Evolutionary conservation across 2,113 vertebrate genomes (phyloP).

Genomic region (Ammodytes marinus): DNA sequence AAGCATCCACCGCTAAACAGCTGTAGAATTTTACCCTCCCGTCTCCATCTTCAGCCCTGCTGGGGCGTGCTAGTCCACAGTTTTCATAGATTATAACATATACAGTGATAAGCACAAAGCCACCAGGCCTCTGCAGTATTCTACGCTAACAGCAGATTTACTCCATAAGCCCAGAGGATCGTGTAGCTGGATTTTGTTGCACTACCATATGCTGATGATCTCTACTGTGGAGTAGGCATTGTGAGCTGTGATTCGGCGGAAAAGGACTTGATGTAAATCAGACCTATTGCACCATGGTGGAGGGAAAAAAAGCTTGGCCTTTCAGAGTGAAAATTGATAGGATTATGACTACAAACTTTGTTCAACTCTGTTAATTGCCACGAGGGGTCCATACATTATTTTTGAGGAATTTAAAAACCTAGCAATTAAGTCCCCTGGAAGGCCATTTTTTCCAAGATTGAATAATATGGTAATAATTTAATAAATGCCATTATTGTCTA

Average conservation of each 20-base stretch:
- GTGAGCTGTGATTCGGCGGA: constrained; percentile 43
- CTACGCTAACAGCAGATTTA: constrained; percentile 66
- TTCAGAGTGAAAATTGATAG: constrained; percentile 66
- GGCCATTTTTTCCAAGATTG: constrained; percentile 47
- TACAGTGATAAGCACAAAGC: constrained; percentile 56
- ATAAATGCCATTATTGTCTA: constrained; percentile 59
- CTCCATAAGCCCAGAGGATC: constrained; percentile 57
- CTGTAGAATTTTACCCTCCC: constrained; percentile 71
- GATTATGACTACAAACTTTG: constrained; percentile 68
- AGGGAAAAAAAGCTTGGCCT: constrained; percentile 51
- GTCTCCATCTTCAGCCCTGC: constrained; percentile 63
- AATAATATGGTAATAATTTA: constrained; percentile 55
- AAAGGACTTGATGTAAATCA: constrained; percentile 62
- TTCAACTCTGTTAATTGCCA: constrained; percentile 46
- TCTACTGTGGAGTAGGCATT: constrained; percentile 53
- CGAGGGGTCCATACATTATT: constrained; percentile 33
- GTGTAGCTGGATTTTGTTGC: constrained; percentile 60
- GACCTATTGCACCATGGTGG: constrained; percentile 44
- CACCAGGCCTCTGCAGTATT: constrained; percentile 62
- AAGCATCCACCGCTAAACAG: constrained; percentile 76
- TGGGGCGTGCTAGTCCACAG: constrained; percentile 50
- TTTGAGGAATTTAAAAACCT: constrained; percentile 45
- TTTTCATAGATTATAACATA: constrained; percentile 78
- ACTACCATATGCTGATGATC: constrained; percentile 50
- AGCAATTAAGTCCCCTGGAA: constrained; percentile 40